phyloP scores from a whole-genome alignment of 2,113 vertebrate genomes.

The Ursus arctos region DNA sequence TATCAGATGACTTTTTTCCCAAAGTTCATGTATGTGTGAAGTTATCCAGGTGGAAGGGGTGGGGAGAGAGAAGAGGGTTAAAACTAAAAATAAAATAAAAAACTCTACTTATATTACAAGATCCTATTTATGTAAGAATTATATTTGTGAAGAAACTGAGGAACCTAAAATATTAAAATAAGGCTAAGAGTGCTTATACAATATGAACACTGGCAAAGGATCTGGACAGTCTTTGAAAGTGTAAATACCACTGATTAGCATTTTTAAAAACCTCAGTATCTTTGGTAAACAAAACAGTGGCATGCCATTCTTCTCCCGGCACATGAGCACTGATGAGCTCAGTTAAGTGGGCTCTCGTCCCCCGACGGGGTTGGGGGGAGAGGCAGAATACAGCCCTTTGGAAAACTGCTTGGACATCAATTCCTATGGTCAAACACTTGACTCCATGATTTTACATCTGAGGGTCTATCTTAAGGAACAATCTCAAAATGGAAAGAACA shows the following conservation, averaged over 20 bases:
- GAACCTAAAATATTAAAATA: conserved; percentile 51
- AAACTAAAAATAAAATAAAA: conserved; percentile 24
- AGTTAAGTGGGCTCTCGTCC: neutral
- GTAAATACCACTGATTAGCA: neutral
- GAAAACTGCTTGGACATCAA: neutral
- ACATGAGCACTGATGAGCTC: neutral
- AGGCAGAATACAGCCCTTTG: neutral
- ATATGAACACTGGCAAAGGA: neutral
- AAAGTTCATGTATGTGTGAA: neutral
- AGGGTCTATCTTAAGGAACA: conserved; percentile 36
- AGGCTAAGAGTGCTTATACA: neutral
- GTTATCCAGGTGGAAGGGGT: neutral
- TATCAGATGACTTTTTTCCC: neutral
- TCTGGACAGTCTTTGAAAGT: conserved; percentile 6
- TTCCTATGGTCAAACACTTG: neutral
- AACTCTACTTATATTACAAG: neutral
- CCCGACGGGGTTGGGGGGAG: fast-evolving
- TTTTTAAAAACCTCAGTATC: neutral
- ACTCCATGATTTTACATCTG: conserved; percentile 41
- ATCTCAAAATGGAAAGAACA: neutral
- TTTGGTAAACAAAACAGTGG: neutral
- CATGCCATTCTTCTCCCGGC: neutral
- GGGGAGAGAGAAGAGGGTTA: neutral
- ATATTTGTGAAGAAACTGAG: neutral
- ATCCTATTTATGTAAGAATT: conserved; percentile 17